Base-by-base conservation (phyloP, 1,140 invertebrate species). In the Cardiocondyla obscurior region DNA sequence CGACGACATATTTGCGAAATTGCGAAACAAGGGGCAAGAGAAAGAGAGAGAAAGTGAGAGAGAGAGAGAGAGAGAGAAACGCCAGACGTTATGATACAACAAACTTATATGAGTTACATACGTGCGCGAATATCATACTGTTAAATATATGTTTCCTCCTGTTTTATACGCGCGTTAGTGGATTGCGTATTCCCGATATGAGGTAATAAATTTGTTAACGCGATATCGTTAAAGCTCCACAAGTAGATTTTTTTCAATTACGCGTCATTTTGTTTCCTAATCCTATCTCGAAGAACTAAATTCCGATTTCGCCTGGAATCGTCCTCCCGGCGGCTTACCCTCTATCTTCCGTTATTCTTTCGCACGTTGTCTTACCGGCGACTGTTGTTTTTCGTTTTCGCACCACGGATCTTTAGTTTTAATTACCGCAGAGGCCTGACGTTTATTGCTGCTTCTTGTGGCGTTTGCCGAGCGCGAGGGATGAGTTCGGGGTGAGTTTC, bases 361-460 rank as follows among this genome's bases (percentile, higher is more conserved):
- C 84, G 83, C 77, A 81, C 85, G 82, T 76, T 85, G 83, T 79
- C 76, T 44, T 62, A 46, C 73, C 49, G 57, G 28, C 72, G 58
- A 82, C 87, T 90, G 91, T 92, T 92, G 91, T 93, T 93, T 93
- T 93, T 92, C 90, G 86, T 82, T 90, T 86, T 89, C 89, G 84
- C 89, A 82, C 81, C 83, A 79, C 73, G 90, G 90, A 93, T 93
- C 91, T 93, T 93, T 93, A 93, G 92, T 93, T 93, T 93, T 93
- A 93, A 93, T 93, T 93, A 92, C 91, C 90, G 84, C 77, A 77
- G 83, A 90, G 88, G 76, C 90, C 90, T 93, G 92, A 93, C 92
- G 93, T 93, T 93, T 93, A 93, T 93, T 93, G 91, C 92, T 90
- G 88, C 90, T 92, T 92, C 92, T 93, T 93, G 91, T 81, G 89